phyloP scores from a whole-genome alignment of 1,140 invertebrate species.

The Epicauta chinensis region DNA sequence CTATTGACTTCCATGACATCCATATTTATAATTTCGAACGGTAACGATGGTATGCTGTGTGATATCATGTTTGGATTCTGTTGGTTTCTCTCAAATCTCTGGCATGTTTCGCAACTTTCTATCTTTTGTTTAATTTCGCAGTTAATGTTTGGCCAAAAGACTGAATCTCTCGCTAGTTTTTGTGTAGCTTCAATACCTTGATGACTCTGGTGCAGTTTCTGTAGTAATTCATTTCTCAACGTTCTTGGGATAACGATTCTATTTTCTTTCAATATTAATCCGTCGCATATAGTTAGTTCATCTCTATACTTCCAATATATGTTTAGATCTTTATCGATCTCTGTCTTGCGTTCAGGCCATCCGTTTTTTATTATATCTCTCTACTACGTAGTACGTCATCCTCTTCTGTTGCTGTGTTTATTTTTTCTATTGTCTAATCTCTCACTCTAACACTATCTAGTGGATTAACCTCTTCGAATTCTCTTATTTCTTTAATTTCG shows the following conservation, averaged over 20 bases:
- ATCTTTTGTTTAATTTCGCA: background rate
- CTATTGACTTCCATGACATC: constrained; percentile 4
- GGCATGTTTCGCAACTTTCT: constrained; percentile 6
- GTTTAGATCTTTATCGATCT: background rate
- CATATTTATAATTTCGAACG: constrained; percentile 7
- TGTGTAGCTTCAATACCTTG: constrained; percentile 22
- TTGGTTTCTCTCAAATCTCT: background rate
- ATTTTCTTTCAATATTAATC: background rate
- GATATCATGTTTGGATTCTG: constrained; percentile 4
- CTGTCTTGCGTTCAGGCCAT: background rate
- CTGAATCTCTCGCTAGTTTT: constrained; percentile 26
- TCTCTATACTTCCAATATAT: background rate
- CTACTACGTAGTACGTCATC: background rate
- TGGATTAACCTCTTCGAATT: background rate
- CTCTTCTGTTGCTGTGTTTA: background rate
- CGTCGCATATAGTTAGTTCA: background rate
- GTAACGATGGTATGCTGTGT: constrained; percentile 10
- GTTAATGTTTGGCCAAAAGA: background rate
- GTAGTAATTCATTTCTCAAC: background rate
- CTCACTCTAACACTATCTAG: too few relatives aligned
- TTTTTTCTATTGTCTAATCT: background rate
- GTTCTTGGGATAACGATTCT: background rate
- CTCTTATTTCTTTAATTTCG: background rate
- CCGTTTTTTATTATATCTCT: background rate
- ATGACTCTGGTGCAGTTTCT: background rate